Conservation (phyloP, 1,140 invertebrate genomes). For the Spodoptera frugiperda region DNA sequence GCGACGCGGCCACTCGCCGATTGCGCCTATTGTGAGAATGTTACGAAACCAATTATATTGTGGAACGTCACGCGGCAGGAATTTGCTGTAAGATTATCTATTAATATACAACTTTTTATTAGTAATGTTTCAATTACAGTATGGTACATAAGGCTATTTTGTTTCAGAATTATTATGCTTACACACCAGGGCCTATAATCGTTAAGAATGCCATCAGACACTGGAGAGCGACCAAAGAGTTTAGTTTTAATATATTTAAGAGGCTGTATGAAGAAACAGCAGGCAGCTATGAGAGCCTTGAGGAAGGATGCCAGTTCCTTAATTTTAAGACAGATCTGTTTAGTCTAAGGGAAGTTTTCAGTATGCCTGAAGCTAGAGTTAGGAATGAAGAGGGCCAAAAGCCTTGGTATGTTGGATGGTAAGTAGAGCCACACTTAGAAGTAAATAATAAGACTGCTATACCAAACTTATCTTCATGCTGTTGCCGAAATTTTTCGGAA, state of each 20-base stretch:
- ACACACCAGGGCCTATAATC: conserved; percentile 93
- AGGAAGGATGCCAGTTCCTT: conserved; percentile 95
- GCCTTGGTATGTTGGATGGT: conserved; percentile 97
- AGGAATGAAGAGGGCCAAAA: conserved; percentile 87
- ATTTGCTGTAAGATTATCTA: conserved; percentile 85
- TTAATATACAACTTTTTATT: conserved; percentile 28
- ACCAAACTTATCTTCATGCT: too few relatives aligned
- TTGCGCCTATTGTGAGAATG: conserved; percentile 91
- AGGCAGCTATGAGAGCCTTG: conserved; percentile 89
- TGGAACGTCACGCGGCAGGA: conserved; percentile 89
- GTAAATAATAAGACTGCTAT: too few relatives aligned
- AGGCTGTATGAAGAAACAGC: conserved; percentile 89
- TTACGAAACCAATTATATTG: conserved; percentile 88
- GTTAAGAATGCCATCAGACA: conserved; percentile 91
- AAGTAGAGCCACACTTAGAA: conserved; percentile 74
- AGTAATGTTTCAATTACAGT: conserved; percentile 16
- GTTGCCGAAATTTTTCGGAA: too few relatives aligned
- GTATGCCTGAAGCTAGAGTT: conserved; percentile 90
- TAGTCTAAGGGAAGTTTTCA: conserved; percentile 92
- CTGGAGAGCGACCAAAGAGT: conserved; percentile 91
- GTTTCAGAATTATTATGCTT: conserved; percentile 89
- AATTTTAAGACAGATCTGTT: conserved; percentile 95
- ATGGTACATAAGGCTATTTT: neutral
- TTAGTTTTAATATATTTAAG: conserved; percentile 92
- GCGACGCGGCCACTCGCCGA: conserved; percentile 93